Conservation (phyloP, 2,888 invertebrate species). For the Pachydiplax longipennis region DNA sequence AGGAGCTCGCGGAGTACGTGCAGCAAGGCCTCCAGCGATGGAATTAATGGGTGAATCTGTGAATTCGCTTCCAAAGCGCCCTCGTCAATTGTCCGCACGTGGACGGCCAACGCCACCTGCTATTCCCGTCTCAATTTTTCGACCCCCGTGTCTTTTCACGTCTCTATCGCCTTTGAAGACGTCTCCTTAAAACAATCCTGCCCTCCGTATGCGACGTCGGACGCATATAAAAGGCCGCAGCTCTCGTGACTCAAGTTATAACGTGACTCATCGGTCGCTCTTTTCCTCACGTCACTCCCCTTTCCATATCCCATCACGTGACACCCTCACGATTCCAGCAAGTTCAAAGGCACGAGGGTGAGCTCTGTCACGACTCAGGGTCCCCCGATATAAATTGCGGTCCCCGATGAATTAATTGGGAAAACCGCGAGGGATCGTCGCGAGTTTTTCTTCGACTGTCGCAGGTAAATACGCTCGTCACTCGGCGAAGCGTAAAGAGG, state of each 20-base stretch:
- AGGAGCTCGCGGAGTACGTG: background rate
- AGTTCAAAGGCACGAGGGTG: background rate
- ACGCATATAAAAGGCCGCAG: background rate
- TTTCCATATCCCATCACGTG: background rate
- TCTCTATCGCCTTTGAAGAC: background rate
- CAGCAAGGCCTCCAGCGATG: background rate
- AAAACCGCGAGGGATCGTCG: background rate
- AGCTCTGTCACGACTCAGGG: background rate
- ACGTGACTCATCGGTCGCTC: conserved; percentile 9
- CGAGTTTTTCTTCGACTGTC: background rate
- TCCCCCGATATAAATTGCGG: background rate
- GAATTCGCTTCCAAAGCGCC: background rate
- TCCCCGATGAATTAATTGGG: background rate
- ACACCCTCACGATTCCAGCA: background rate
- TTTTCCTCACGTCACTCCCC: background rate
- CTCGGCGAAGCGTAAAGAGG: too few species aligned
- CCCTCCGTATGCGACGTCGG: background rate
- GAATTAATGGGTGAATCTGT: background rate
- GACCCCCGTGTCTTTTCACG: background rate
- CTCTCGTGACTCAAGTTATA: conserved; percentile 19
- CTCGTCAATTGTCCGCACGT: conserved; percentile 31
- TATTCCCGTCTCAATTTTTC: background rate
- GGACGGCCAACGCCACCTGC: conserved; percentile 22
- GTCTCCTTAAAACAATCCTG: background rate
- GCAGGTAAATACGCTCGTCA: too few species aligned